Evolutionary conservation across 2,888 invertebrate genomes (phyloP), one percentile per base, ranked within the genome.

Genomic region (Trissonchulus latispiculum): DNA sequence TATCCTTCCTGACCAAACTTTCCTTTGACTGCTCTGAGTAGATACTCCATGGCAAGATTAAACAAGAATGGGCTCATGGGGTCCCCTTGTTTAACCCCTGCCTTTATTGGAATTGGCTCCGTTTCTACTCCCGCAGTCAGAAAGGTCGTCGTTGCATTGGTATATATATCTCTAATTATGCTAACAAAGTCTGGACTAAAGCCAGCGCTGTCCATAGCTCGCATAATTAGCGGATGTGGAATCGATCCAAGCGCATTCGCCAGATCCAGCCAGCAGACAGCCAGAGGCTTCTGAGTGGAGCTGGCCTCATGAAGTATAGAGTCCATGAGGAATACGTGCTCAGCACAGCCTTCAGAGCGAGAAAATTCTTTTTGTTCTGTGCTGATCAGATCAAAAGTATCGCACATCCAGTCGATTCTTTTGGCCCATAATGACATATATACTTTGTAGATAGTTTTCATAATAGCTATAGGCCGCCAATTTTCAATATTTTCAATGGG

Each of bases 191-290:
- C 2, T 0, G n/a, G 59, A 8, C 23, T 1, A 0, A 76, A 61
- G 15, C 73, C 71, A 69, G 23, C 1, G 73, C 66, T 48, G 1
- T 35, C 1, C 0, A 77, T 59, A 1, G 75, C 32, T 2, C 3
- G 3, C 8, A 70, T 31, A n/a, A 76, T 75, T 29, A 69, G 0
- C 70, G 72, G 0, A 74, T 83, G 83, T 23, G 83, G 81, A 1
- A 84, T 75, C 1, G 81, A 81, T 0, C 80, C 81, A 75, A 84
- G 83, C 0, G 84, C 84, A 37, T 84, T 84, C 3, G 80, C 73
- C 1, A 83, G 75, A 73, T 85, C 83, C 62, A 84, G 74, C 81
- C 82, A 84, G 1, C 82, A 81, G 0, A 83, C 77, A 23, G 77
- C 78, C 2, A 80, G 31, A 1, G 31, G 36, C 18, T 37, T n/a